Evolutionary conservation across 2,888 invertebrate genomes (phyloP).

Genomic region (Orchesellides sinensis): DNA sequence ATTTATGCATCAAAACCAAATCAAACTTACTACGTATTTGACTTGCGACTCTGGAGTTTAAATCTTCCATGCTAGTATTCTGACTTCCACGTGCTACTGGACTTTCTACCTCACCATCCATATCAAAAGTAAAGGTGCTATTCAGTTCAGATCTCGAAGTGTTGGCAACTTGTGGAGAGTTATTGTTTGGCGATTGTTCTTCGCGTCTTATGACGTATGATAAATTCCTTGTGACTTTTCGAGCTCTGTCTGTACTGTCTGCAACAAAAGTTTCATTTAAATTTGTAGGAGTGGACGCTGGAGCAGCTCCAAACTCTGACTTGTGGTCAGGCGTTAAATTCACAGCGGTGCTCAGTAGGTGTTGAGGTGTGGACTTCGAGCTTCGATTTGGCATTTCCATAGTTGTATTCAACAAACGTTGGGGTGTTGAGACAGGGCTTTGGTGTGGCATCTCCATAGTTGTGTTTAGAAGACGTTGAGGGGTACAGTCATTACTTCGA

Average conservation of each 20-base stretch:
- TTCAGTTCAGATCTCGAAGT: constrained; percentile 30
- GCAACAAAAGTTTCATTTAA: constrained; percentile 69
- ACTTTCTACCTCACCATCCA: constrained; percentile 5
- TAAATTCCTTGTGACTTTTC: constrained; percentile 67
- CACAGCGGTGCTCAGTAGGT: constrained; percentile 17
- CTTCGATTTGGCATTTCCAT: constrained; percentile 19
- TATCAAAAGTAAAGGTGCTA: constrained; percentile 42
- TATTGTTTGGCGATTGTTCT: constrained; percentile 61
- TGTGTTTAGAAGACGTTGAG: constrained; percentile 8
- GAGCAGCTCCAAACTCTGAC: neutral
- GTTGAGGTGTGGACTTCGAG: neutral
- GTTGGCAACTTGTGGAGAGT: constrained; percentile 21
- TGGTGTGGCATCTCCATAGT: constrained; percentile 24
- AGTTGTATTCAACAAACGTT: constrained; percentile 14
- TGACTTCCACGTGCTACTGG: constrained; percentile 20
- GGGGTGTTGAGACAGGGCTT: neutral
- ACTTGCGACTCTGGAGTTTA: constrained; percentile 55
- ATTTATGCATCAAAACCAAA: neutral
- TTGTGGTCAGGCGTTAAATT: constrained; percentile 13
- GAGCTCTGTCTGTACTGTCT: constrained; percentile 11
- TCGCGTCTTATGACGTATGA: constrained; percentile 71
- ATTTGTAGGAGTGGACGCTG: constrained; percentile 24
- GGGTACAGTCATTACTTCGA: neutral
- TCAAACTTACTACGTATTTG: constrained; percentile 43
- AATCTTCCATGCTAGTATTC: constrained; percentile 68